phyloP scores from a whole-genome alignment of 2,888 invertebrate species.

The Hipparchia semele region DNA sequence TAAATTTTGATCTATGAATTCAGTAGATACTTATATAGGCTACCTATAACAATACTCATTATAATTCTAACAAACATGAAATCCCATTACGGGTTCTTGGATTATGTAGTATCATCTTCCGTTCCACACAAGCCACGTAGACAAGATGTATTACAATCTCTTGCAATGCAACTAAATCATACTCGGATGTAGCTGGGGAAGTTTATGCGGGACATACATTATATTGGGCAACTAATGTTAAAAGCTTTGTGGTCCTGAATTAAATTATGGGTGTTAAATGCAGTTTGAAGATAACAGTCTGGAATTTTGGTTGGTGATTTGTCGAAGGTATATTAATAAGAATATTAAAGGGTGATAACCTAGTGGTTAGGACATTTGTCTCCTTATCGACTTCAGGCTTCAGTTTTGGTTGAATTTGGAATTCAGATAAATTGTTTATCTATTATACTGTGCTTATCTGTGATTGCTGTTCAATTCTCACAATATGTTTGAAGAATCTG shows the following conservation, averaged over 20 bases:
- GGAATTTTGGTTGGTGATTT: neutral
- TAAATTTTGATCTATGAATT: neutral
- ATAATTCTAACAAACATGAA: constrained; percentile 3
- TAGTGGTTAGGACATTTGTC: too few relatives aligned
- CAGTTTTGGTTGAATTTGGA: too few relatives aligned
- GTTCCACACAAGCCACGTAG: constrained; percentile 2
- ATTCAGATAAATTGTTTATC: neutral
- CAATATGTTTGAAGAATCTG: neutral
- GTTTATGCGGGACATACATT: constrained; percentile 27
- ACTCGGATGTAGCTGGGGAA: constrained; percentile 25
- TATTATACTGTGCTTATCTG: too few relatives aligned
- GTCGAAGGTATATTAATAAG: too few relatives aligned
- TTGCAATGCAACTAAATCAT: constrained; percentile 32
- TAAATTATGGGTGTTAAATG: constrained; percentile 9
- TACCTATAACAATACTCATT: constrained; percentile 6
- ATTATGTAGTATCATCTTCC: constrained; percentile 6
- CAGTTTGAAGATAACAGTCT: neutral
- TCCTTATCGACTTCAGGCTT: too few relatives aligned
- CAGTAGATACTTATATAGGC: neutral
- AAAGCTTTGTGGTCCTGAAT: constrained; percentile 15
- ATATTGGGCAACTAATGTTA: constrained; percentile 10
- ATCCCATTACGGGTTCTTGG: constrained; percentile 14
- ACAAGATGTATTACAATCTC: constrained; percentile 29
- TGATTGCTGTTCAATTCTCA: neutral
- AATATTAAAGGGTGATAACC: too few relatives aligned